Evolutionary conservation across 2,797 vertebrate genomes (phyloP).

Genomic region (Phaenicophaeus curvirostris): DNA sequence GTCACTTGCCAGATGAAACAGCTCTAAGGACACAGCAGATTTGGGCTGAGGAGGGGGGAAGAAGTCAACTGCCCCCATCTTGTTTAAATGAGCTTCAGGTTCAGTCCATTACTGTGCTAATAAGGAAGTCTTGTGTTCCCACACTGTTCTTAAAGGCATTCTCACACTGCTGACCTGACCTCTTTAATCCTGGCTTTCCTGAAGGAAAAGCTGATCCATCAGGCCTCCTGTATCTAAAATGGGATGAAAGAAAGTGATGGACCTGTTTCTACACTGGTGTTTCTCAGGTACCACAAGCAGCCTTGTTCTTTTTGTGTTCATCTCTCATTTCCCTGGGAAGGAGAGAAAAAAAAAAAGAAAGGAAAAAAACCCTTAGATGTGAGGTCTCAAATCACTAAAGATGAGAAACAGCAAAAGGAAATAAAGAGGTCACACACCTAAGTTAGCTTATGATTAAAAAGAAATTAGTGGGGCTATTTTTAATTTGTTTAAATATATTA

Average conservation of each 20-base stretch:
- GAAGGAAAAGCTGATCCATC: conserved; percentile 42
- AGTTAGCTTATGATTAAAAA: conserved; percentile 68
- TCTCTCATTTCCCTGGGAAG: conserved; percentile 33
- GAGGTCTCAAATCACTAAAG: conserved; percentile 55
- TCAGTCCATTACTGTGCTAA: conserved; percentile 25
- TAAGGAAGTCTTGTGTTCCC: conserved; percentile 29
- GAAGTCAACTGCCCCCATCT: not conserved
- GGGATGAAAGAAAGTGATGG: not conserved
- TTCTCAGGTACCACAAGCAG: conserved; percentile 24
- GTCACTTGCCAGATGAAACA: not conserved
- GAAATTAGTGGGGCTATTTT: conserved; percentile 69
- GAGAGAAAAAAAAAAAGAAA: not conserved
- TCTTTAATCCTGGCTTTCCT: conserved; percentile 66
- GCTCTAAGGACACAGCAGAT: not conserved
- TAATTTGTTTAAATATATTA: conserved; percentile 70
- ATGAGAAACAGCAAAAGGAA: conserved; percentile 61
- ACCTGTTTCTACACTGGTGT: not conserved
- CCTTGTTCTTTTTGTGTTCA: conserved; percentile 8
- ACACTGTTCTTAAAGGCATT: conserved; percentile 26
- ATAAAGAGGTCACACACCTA: conserved; percentile 62
- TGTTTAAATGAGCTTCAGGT: conserved; percentile 40
- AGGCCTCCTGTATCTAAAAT: conserved; percentile 23
- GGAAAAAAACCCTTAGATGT: not conserved
- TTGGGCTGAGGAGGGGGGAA: not conserved
- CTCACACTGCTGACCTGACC: conserved; percentile 52